These are phyloP conservation scores for Piscicola geometra DNA, from an alignment of 2,888 invertebrate genomes.

Conservation along the genomic window DNA sequence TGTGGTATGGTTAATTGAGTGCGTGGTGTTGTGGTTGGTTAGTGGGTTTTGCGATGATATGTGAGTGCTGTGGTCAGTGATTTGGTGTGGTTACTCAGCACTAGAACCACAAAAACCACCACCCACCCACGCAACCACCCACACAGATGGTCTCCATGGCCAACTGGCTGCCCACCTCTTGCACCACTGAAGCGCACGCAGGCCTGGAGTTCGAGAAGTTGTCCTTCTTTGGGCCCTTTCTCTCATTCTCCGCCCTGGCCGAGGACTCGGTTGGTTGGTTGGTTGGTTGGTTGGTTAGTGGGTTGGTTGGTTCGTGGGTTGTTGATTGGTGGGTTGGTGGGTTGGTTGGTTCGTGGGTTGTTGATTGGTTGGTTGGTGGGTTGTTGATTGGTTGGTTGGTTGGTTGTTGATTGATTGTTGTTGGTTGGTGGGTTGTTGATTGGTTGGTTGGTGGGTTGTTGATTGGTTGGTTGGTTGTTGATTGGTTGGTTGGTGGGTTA, in stretches of 20 bases:
- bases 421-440: too few relatives aligned
- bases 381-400: too few relatives aligned
- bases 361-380: not conserved
- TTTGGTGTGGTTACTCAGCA: not conserved
- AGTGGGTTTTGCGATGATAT: too few relatives aligned
- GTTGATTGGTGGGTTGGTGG: too few relatives aligned
- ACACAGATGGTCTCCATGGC: not conserved
- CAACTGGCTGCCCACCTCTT: not conserved
- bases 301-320: not conserved
- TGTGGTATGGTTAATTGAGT: not conserved
- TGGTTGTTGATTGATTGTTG: not conserved
- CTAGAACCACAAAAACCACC: not conserved
- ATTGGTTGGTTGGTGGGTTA: not conserved
- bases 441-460: not conserved
- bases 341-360: too few relatives aligned
- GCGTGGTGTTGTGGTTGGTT: too few relatives aligned
- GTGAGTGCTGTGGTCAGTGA: too few relatives aligned
- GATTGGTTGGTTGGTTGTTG: not conserved
- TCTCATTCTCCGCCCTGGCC: conserved; percentile 83
- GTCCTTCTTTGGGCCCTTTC: conserved; percentile 84
- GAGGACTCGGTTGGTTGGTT: conserved; percentile 63
- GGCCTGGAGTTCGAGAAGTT: conserved; percentile 81
- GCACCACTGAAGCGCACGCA: conserved; percentile 44
- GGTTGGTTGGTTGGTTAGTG: not conserved
- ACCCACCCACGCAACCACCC: not conserved